Conservation (phyloP, 2,888 invertebrate genomes). For the Agriopis aurantiaria region DNA sequence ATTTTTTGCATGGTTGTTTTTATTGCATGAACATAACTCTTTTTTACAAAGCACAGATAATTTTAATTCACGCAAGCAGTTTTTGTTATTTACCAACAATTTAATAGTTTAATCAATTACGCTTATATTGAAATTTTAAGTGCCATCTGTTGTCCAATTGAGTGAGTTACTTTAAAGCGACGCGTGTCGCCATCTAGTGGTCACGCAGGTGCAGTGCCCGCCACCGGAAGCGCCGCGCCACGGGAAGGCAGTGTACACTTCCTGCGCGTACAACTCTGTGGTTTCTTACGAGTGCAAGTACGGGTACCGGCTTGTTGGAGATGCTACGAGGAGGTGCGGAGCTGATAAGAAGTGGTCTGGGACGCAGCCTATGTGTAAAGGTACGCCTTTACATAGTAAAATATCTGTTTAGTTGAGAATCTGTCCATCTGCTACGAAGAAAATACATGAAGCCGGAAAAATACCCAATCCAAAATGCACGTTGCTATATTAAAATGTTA, state of each 20-base stretch:
- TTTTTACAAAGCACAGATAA: not conserved
- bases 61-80: not conserved
- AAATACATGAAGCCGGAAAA: too few species aligned
- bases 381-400: conserved; percentile 77
- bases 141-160: conserved; percentile 60
- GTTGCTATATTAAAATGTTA: too few species aligned
- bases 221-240: conserved; percentile 96
- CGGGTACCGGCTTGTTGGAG: conserved; percentile 96
- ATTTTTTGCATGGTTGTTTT: conserved; percentile 55
- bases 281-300: conserved; percentile 98
- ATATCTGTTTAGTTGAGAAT: not conserved
- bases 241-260: conserved; percentile 97
- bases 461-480: too few species aligned
- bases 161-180: conserved; percentile 74
- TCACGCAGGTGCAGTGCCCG: conserved; percentile 97
- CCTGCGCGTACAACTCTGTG: conserved; percentile 97
- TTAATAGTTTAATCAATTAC: not conserved
- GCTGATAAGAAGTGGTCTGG: conserved; percentile 98
- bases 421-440: too few species aligned
- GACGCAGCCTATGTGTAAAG: conserved; percentile 96
- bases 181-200: conserved; percentile 88
- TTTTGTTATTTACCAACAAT: not conserved
- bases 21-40: not conserved
- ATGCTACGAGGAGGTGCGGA: conserved; percentile 95
- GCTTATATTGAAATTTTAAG: conserved; percentile 41